Base-by-base conservation (phyloP, 2,888 invertebrate species). In the Gastrophysa polygoni region DNA sequence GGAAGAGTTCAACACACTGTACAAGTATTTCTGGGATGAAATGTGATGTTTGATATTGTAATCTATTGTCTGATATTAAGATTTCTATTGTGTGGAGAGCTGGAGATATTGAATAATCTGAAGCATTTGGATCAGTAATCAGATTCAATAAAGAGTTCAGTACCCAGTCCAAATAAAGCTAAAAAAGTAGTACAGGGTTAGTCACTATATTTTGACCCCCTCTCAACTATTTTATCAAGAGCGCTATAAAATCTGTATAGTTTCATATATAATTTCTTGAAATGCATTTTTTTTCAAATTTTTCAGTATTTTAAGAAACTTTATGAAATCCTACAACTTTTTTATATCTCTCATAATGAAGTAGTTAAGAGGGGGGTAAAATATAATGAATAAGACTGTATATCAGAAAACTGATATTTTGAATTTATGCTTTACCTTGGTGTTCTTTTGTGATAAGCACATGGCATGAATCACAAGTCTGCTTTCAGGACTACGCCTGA, bases 381-480 rank as follows among this genome's bases (percentile, higher is more conserved):
- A n/a, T n/a, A n/a, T n/a, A n/a, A n/a, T n/a, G n/a, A n/a, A n/a
- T n/a, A n/a, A n/a, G n/a, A n/a, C n/a, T n/a, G n/a, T n/a, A n/a
- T n/a, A n/a, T n/a, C n/a, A n/a, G n/a, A n/a, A n/a, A n/a, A n/a
- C n/a, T n/a, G n/a, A n/a, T n/a, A n/a, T n/a, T n/a, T n/a, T 43
- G 46, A 3, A 18, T 20, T 28, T 32, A n/a, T n/a, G n/a, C n/a
- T n/a, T n/a, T n/a, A n/a, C n/a, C n/a, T 67, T 57, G 34, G 64
- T 54, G 66, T 61, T 58, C 18, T 38, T 62, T 44, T 71, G 72
- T n/a, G 72, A 68, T 21, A 59, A 44, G 62, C 71, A 73, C 49
- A 76, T 55, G 14, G 75, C 71, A 58, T 75, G 75, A 38, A 76
- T 65, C 3, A 75, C 69, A 21, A 76, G 59, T 63, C 76, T 67